These are phyloP conservation scores for Choloepus hoffmanni DNA, from an alignment of 2,113 vertebrate genomes.

Conservation along the genomic window DNA sequence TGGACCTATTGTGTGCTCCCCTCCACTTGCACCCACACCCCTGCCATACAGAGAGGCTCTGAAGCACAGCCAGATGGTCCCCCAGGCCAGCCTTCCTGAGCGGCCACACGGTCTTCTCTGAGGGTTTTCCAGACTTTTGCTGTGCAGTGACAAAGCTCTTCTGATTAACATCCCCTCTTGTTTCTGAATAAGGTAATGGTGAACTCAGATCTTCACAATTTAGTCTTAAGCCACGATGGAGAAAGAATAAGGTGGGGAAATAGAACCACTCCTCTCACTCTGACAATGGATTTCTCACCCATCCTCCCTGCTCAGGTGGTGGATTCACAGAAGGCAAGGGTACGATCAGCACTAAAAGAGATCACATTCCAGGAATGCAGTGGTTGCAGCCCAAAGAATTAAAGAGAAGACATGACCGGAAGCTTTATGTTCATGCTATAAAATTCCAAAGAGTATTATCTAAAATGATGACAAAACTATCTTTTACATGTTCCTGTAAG, in stretches of 20 bases:
- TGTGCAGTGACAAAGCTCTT: too few relatives aligned
- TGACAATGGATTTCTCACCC: too few relatives aligned
- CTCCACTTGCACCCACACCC: too few relatives aligned
- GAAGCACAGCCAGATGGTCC: too few relatives aligned
- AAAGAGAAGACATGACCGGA: too few relatives aligned
- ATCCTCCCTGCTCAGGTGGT: neutral
- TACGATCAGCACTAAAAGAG: neutral
- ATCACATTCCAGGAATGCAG: neutral
- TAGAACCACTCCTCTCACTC: neutral
- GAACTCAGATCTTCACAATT: fast-evolving
- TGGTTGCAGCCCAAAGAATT: too few relatives aligned
- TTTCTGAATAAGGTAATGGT: neutral
- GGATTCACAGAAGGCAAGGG: neutral
- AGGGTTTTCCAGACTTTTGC: too few relatives aligned
- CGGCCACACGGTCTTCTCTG: too few relatives aligned
- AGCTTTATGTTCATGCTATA: neutral
- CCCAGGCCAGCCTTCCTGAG: too few relatives aligned
- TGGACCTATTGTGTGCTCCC: too few relatives aligned
- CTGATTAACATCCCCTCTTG: neutral
- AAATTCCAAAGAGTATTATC: neutral
- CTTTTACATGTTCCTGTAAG: neutral
- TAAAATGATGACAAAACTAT: neutral
- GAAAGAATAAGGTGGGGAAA: neutral
- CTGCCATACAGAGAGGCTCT: too few relatives aligned
- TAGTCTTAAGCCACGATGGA: neutral